Evolutionary conservation across 2,888 invertebrate species (phyloP), one percentile per base, ranked within the genome.

Genomic region (Andrena flavipes): DNA sequence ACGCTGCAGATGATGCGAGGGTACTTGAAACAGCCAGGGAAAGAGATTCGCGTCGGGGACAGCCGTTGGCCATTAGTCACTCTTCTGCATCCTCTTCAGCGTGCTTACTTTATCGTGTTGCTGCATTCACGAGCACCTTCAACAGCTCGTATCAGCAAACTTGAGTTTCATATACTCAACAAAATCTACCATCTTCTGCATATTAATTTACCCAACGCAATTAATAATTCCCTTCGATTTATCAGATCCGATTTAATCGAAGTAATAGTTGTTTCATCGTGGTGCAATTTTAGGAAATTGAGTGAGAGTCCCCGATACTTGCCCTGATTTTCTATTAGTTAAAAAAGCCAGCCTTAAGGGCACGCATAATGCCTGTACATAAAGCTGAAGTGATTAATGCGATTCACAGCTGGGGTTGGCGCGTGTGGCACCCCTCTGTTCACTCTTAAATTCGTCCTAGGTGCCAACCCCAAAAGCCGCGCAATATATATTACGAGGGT

Each of bases 371-470:
- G 84, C 59, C 60, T 74, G 82, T 30, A 67, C 72, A 84, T 82
- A 88, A 86, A 88, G 80, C 78, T 80, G 63, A 80, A 87, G 90
- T 93, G 93, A 93, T 93, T 93, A 93, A 93, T 93, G 93, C 81
- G 91, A 91, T 92, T 92, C 92, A 85, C 93, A 93, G 92, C 93
- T 93, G 94, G 91, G 90, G 88, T 72, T 92, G 92, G 90, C 92
- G 91, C 90, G 87, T 90, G 89, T 88, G 81, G 78, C 86, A 82
- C 86, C 88, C 87, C 81, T 81, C 70, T 63, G 68, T 71, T 84
- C 81, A 67, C 85, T 84, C 84, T 88, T 84, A 89, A 88, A 88
- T 87, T 88, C 86, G 82, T 84, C 78, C 77, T 85, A 91, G 88
- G 86, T 90, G 91, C 90, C 91, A 91, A 82, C 88, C 88, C 90